phyloP scores from a whole-genome alignment of 1,140 invertebrate species.

The Phthorimaea operculella region DNA sequence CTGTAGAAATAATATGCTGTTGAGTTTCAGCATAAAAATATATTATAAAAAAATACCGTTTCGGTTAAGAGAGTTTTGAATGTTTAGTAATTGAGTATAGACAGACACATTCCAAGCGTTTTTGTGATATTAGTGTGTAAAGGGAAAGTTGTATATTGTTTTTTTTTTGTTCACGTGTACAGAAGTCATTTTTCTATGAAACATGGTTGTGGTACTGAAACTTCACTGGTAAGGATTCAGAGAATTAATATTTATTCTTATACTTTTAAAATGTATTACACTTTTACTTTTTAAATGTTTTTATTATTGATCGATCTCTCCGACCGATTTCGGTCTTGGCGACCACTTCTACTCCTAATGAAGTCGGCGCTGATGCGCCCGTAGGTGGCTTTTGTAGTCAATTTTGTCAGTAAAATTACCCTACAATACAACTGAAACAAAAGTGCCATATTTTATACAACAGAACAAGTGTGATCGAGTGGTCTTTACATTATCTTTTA shows the following conservation, averaged over 20 bases:
- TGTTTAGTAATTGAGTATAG: conserved; percentile 8
- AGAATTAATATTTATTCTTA: not conserved
- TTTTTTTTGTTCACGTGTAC: conserved; percentile 19
- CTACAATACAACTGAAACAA: too few species aligned
- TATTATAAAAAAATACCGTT: conserved; percentile 33
- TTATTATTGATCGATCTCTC: too few species aligned
- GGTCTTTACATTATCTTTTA: too few species aligned
- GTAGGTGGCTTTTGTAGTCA: too few species aligned
- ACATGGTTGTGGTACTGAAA: conserved; percentile 44
- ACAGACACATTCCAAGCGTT: conserved; percentile 33
- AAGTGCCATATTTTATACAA: too few species aligned
- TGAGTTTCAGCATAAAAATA: conserved; percentile 32
- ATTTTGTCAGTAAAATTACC: too few species aligned
- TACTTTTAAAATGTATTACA: too few species aligned
- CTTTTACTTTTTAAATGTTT: too few species aligned
- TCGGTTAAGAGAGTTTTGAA: conserved; percentile 21
- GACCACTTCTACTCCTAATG: too few species aligned
- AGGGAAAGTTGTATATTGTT: conserved; percentile 13
- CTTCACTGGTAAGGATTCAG: conserved; percentile 35
- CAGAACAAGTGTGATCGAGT: too few species aligned
- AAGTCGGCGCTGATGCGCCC: too few species aligned
- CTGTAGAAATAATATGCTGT: conserved; percentile 41
- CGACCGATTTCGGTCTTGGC: too few species aligned
- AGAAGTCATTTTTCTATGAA: conserved; percentile 13
- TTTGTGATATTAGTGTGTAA: conserved; percentile 32